Percentiles rank a stretch among this genome's conserved stretches.
phyloP scores from a whole-genome alignment of 1,140 invertebrate species.

The Stenopsyche tienmushanensis region DNA sequence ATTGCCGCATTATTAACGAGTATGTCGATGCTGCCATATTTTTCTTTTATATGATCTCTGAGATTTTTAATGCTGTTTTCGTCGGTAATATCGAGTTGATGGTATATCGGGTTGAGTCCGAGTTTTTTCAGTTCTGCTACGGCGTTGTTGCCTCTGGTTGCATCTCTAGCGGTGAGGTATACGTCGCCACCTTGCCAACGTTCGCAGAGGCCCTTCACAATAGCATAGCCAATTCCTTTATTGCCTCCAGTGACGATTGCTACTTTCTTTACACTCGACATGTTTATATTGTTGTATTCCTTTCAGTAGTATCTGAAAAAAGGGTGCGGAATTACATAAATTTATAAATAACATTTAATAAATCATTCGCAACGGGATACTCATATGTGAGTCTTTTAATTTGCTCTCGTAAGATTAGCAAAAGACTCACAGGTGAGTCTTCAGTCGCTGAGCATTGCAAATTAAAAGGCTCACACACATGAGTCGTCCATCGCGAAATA shows the following conservation, averaged over 20 bases:
- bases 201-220: constrained; percentile 66
- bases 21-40: constrained; percentile 75
- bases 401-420: no score
- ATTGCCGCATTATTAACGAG: constrained; percentile 86
- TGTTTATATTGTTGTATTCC: not conserved
- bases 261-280: constrained; percentile 32
- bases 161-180: constrained; percentile 64
- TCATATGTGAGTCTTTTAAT: no score
- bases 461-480: no score
- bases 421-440: no score
- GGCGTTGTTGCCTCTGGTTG: constrained; percentile 57
- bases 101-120: constrained; percentile 60
- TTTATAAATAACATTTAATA: no score
- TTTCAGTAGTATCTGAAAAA: not conserved
- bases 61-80: constrained; percentile 61
- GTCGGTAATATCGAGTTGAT: constrained; percentile 70
- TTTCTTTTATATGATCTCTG: constrained; percentile 60
- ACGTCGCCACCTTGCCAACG: constrained; percentile 63
- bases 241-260: constrained; percentile 68
- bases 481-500: no score
- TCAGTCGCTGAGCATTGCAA: no score
- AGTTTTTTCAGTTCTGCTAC: constrained; percentile 57
- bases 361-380: no score
- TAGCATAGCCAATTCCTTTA: constrained; percentile 73
- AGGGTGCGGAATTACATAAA: no score